A percentile compares a stretch with the other conserved stretches of the same genome.
Conservation (phyloP, 2,888 invertebrate species). For the Melinopterus prodromus region DNA sequence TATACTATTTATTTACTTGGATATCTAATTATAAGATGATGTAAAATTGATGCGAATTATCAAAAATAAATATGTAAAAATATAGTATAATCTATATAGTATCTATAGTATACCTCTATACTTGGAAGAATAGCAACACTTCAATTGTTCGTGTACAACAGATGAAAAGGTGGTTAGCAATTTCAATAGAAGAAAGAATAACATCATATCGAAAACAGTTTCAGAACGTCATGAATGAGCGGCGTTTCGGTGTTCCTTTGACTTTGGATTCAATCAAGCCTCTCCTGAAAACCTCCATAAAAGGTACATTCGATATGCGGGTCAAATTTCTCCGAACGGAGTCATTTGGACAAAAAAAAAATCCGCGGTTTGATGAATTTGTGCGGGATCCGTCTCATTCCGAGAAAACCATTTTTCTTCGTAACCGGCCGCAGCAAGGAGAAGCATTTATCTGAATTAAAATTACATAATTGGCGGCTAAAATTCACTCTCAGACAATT, state of each 20-base stretch:
- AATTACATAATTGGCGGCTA: conserved; percentile 35
- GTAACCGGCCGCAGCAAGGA: conserved; percentile 16
- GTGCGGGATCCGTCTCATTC: conserved; percentile 8
- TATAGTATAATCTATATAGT: no score
- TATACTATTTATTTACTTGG: no score
- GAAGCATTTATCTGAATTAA: conserved; percentile 37
- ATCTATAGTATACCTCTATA: no score
- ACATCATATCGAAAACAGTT: background rate
- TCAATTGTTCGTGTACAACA: background rate
- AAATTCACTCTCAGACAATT: conserved; percentile 33
- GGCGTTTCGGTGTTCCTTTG: background rate
- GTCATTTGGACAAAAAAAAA: conserved; percentile 11
- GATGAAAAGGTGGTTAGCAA: background rate
- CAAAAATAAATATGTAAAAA: no score
- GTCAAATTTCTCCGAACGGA: conserved; percentile 7
- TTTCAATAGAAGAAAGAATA: background rate
- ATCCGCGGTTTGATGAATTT: conserved; percentile 12
- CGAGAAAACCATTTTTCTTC: background rate
- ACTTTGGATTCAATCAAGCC: background rate
- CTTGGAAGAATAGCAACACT: background rate
- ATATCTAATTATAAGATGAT: no score
- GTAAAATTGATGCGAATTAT: no score
- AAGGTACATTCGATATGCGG: conserved; percentile 11
- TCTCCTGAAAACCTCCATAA: background rate
- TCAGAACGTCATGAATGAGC: background rate